phyloP scores from a whole-genome alignment of 2,797 vertebrate species.

The Avahi laniger region DNA sequence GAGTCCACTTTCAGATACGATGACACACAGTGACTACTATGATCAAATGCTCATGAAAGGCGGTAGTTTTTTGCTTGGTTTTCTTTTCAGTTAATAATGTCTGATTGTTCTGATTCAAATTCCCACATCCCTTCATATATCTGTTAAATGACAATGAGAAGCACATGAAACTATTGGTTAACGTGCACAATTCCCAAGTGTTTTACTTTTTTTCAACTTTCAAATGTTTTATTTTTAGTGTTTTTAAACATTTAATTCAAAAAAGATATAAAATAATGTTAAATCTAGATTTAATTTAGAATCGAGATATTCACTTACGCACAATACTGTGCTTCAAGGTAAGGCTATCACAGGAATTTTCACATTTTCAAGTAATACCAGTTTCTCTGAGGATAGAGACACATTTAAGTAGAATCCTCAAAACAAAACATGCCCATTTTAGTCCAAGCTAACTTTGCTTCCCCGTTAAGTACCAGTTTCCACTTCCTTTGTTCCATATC shows the following conservation, averaged over 20 bases:
- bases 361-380: constrained; percentile 76
- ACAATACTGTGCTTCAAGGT: constrained; percentile 83
- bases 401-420: constrained; percentile 44
- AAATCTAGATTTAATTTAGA: constrained; percentile 84
- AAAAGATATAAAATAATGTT: constrained; percentile 88
- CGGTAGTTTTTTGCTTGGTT: not conserved
- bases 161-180: not conserved
- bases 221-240: constrained; percentile 87
- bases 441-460: constrained; percentile 32
- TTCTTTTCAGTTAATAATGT: constrained; percentile 16
- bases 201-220: constrained; percentile 61
- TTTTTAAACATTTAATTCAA: constrained; percentile 85
- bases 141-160: constrained; percentile 29
- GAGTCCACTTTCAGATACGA: not conserved
- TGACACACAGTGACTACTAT: not conserved
- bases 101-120: constrained; percentile 4
- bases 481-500: constrained; percentile 30
- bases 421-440: constrained; percentile 38
- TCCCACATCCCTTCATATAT: not conserved
- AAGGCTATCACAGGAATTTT: constrained; percentile 74
- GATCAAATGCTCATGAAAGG: not conserved
- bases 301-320: constrained; percentile 85
- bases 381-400: constrained; percentile 61
- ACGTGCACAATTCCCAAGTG: not conserved
- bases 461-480: constrained; percentile 28